Evolutionary conservation across 2,797 vertebrate species (phyloP).

Genomic region (Pipistrellus kuhlii): DNA sequence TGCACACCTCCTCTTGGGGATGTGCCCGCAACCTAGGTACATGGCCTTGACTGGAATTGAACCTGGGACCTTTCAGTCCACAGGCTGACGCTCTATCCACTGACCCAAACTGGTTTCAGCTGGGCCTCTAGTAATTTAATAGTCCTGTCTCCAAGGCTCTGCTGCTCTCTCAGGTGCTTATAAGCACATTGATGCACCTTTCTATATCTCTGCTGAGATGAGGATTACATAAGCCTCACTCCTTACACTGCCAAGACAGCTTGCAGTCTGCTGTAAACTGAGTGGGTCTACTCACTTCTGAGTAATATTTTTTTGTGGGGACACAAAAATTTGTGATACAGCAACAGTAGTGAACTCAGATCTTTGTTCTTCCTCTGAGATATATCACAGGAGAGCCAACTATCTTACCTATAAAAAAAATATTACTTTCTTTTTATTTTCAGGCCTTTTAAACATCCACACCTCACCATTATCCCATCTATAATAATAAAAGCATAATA

Average conservation of each 20-base stretch:
- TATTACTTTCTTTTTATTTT: background rate
- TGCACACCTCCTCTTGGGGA: too few species aligned
- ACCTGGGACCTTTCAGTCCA: too few species aligned
- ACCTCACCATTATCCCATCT: background rate
- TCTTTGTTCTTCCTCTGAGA: background rate
- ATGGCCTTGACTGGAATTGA: too few species aligned
- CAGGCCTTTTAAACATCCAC: background rate
- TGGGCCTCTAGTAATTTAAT: background rate
- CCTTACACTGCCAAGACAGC: background rate
- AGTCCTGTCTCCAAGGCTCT: background rate
- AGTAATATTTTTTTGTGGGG: background rate
- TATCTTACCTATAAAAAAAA: background rate
- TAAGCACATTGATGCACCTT: background rate
- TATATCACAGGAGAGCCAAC: background rate
- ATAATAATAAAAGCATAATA: too few species aligned
- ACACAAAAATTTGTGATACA: background rate
- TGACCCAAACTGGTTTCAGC: too few species aligned
- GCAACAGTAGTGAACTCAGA: background rate
- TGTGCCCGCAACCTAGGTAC: too few species aligned
- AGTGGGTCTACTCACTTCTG: background rate
- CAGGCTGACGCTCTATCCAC: too few species aligned
- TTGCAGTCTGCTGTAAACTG: background rate
- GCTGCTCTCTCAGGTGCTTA: background rate
- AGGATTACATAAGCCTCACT: background rate
- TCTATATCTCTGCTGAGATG: background rate